Conservation (phyloP, 2,888 invertebrate genomes). For the Drosophila helvetica region DNA sequence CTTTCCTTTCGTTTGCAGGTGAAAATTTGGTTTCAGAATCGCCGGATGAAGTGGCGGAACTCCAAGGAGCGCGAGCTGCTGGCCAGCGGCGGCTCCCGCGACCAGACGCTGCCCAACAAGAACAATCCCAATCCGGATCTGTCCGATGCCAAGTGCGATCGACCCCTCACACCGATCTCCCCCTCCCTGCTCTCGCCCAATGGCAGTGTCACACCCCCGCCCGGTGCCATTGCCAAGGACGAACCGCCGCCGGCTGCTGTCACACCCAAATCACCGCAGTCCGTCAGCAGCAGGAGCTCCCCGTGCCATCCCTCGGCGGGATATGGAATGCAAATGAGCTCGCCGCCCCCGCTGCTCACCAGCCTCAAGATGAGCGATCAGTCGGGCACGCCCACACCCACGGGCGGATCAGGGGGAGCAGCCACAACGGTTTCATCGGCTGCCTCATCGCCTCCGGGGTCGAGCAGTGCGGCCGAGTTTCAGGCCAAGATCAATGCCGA, state of each 20-base stretch:
- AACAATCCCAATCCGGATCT: constrained; percentile 98
- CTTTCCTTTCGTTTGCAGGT: constrained; percentile 84
- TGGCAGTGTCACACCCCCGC: constrained; percentile 63
- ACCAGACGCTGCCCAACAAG: constrained; percentile 97
- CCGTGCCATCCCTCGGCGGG: constrained; percentile 45
- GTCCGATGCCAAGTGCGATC: constrained; percentile 94
- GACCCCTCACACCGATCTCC: constrained; percentile 86
- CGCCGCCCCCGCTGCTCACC: constrained; percentile 79
- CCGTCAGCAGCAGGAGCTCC: constrained; percentile 64
- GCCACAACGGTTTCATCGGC: constrained; percentile 68
- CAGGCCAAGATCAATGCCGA: constrained; percentile 83
- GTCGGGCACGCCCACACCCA: constrained; percentile 68
- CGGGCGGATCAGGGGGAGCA: constrained; percentile 52
- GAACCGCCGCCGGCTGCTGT: constrained; percentile 41
- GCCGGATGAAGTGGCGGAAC: constrained; percentile 99
- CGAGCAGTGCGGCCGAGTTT: constrained; percentile 72
- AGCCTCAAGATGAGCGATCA: constrained; percentile 75
- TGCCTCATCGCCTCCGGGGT: constrained; percentile 74
- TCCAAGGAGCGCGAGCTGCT: constrained; percentile 97
- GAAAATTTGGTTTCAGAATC: constrained; percentile 95
- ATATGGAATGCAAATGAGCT: constrained; percentile 77
- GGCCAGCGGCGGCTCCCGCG: constrained; percentile 96
- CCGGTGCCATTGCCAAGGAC: constrained; percentile 39
- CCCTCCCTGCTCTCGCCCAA: constrained; percentile 77
- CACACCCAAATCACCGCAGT: constrained; percentile 70